Percentiles rank a stretch among this genome's conserved stretches.
phyloP scores from a whole-genome alignment of 2,113 vertebrate species.

The Chamaetylas fuelleborni region DNA sequence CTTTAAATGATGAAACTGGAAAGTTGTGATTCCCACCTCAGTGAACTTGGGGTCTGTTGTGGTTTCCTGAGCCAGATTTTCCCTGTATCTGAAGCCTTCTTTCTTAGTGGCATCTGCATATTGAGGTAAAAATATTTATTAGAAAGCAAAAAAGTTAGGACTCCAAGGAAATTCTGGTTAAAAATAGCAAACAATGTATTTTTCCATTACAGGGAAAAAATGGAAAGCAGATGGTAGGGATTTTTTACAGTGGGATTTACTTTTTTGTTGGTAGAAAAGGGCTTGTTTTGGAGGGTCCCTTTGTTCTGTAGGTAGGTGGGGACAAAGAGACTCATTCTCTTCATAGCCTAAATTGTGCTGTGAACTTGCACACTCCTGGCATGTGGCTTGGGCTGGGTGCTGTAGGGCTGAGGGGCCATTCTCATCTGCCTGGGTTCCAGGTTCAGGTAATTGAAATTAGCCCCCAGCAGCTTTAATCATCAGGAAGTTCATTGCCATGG shows the following conservation, averaged over 20 bases:
- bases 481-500: neutral
- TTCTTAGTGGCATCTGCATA: neutral
- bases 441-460: neutral
- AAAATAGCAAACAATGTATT: slow-evolving; percentile 35
- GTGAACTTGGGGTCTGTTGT: neutral
- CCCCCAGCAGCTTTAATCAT: neutral
- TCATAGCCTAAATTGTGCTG: neutral
- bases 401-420: accelerated
- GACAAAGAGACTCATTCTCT: neutral
- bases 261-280: neutral
- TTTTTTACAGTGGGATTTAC: neutral
- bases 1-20: neutral
- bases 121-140: neutral
- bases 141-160: neutral
- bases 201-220: slow-evolving; percentile 28
- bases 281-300: neutral
- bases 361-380: neutral
- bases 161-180: neutral
- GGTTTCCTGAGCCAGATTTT: neutral
- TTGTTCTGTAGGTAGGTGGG: neutral
- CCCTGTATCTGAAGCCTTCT: neutral
- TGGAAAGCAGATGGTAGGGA: slow-evolving; percentile 15
- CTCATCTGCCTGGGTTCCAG: neutral
- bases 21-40: neutral
- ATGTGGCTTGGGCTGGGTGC: neutral